Evolutionary conservation across 2,888 invertebrate genomes (phyloP).

Genomic region (Nipponacmea schrenckii): DNA sequence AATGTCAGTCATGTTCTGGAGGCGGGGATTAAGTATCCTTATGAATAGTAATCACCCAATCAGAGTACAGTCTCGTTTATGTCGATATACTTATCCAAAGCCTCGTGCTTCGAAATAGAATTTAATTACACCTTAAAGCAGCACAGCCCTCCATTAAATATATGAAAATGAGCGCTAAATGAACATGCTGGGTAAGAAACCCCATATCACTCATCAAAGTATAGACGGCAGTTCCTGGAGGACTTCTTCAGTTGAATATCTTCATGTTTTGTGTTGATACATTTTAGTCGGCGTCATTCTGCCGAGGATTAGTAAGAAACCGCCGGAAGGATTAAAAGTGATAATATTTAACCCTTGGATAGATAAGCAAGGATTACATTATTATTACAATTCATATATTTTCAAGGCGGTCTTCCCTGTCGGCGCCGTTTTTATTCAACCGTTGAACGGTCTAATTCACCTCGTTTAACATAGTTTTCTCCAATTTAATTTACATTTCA

Average conservation of each 20-base stretch:
- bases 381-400: conserved; percentile 1
- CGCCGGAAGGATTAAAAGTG: conserved; percentile 5
- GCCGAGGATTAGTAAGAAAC: not conserved
- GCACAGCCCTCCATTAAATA: not conserved
- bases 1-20: not conserved
- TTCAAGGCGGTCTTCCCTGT: conserved; percentile 2
- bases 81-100: not conserved
- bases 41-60: not conserved
- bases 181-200: not conserved
- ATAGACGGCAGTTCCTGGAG: not conserved
- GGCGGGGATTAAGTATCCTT: not conserved
- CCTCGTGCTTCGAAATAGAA: not conserved
- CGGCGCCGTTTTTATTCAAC: not conserved
- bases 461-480: too few species aligned
- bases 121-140: not conserved
- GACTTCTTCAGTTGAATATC: not conserved
- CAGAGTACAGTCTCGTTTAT: not conserved
- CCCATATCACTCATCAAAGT: not conserved
- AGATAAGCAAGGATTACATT: conserved; percentile 6
- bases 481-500: too few species aligned
- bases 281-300: not conserved
- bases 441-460: too few species aligned
- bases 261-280: not conserved
- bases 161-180: not conserved
- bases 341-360: not conserved